Evolutionary conservation across 2,797 vertebrate species (phyloP).

Genomic region (Gambusia yucatana): DNA sequence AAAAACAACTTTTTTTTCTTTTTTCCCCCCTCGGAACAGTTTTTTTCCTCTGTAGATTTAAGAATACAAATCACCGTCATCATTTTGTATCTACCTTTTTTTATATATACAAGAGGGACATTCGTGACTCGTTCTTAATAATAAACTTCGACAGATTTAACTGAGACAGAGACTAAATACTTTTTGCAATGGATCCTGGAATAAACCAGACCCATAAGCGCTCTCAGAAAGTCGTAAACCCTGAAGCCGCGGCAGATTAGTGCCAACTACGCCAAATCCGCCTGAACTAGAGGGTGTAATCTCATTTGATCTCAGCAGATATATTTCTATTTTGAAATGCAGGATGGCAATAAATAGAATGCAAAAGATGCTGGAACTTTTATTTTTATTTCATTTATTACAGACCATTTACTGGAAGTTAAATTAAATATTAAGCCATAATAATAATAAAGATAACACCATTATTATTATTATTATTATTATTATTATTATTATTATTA

Average conservation of each 20-base stretch:
- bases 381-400: neutral
- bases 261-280: conserved; percentile 85
- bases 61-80: conserved; percentile 1
- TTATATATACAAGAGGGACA: neutral
- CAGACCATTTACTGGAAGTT: neutral
- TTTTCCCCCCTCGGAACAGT: neutral
- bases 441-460: neutral
- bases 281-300: conserved; percentile 82
- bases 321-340: conserved; percentile 75
- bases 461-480: neutral
- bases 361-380: neutral
- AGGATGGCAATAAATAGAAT: conserved; percentile 58
- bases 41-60: neutral
- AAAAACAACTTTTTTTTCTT: neutral
- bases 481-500: neutral
- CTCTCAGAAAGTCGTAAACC: conserved; percentile 76
- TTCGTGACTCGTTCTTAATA: neutral
- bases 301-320: conserved; percentile 84
- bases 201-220: conserved; percentile 68
- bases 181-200: conserved; percentile 64
- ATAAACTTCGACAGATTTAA: neutral
- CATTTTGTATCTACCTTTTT: conserved; percentile 17
- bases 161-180: conserved; percentile 56
- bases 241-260: conserved; percentile 85
- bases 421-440: neutral